phyloP scores from a whole-genome alignment of 2,113 vertebrate species.

The Osmerus eperlanus region DNA sequence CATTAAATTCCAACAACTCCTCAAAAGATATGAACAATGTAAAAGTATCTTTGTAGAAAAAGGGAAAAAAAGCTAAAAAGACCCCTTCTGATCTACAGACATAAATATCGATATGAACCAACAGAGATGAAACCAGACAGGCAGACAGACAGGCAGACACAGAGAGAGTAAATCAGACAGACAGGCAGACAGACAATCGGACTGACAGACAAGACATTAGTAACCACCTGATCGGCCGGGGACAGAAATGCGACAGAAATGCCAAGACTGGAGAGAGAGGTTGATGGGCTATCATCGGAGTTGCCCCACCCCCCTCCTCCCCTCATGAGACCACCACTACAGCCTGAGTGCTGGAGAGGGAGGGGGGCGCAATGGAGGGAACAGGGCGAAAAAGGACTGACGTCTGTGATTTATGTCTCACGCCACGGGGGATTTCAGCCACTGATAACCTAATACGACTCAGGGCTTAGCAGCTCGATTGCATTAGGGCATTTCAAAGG shows the following conservation, averaged over 20 bases:
- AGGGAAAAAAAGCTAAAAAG: too few relatives aligned
- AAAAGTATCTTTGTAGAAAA: too few relatives aligned
- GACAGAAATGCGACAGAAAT: conserved; percentile 39
- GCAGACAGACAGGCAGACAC: too few relatives aligned
- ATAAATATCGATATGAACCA: too few relatives aligned
- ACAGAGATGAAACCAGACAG: too few relatives aligned
- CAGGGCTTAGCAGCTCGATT: conserved; percentile 68
- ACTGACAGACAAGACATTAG: not conserved
- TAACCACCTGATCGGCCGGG: conserved; percentile 21
- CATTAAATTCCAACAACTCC: too few relatives aligned
- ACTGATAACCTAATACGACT: conserved; percentile 72
- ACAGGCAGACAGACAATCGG: not conserved
- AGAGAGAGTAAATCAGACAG: not conserved
- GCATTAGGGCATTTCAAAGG: conserved; percentile 63
- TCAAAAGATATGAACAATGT: too few relatives aligned
- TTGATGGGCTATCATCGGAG: conserved; percentile 15
- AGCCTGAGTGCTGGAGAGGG: conserved; percentile 44
- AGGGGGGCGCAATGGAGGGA: not conserved
- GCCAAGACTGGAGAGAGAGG: conserved; percentile 48
- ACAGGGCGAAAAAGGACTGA: conserved; percentile 40
- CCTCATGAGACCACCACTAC: conserved; percentile 43
- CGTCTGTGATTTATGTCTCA: conserved; percentile 70
- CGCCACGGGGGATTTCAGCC: conserved; percentile 65
- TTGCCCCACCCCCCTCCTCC: conserved; percentile 2
- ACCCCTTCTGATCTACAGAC: too few relatives aligned